Percentiles rank a stretch among this genome's conserved stretches.
Conservation (phyloP, 2,888 invertebrate genomes). For the Oligia fasciuncula region DNA sequence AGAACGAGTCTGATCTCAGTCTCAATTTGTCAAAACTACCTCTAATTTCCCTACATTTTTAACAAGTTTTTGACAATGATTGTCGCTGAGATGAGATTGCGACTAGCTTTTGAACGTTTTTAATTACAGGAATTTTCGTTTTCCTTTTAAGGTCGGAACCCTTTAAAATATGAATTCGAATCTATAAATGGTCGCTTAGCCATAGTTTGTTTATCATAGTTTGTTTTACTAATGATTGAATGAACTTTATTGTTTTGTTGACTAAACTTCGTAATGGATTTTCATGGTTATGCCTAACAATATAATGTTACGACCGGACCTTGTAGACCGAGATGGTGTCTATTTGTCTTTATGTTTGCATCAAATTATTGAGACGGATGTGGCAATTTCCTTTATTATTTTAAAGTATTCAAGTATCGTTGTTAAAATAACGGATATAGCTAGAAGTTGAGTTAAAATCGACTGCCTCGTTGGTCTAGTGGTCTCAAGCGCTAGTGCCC, state of each 20-base stretch:
- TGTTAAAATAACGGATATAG: neutral
- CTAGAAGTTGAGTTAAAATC: too few species aligned
- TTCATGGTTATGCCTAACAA: slow-evolving; percentile 32
- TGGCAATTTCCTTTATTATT: neutral
- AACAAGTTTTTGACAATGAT: neutral
- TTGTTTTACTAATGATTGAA: slow-evolving; percentile 36
- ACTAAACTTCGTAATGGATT: slow-evolving; percentile 36
- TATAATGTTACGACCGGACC: slow-evolving; percentile 9
- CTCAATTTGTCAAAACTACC: neutral
- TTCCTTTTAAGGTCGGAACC: neutral
- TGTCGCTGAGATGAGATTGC: too few species aligned
- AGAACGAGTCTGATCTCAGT: neutral
- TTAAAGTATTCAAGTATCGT: neutral
- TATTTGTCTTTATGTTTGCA: neutral
- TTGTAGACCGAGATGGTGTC: neutral
- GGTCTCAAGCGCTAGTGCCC: neutral
- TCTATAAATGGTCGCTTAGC: neutral
- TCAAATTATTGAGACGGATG: neutral
- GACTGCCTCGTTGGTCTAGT: neutral
- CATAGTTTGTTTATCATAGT: neutral
- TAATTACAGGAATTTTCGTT: neutral
- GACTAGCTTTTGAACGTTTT: neutral
- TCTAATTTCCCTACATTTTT: neutral
- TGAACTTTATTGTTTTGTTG: slow-evolving; percentile 33
- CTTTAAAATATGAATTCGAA: neutral